Base-by-base conservation (phyloP, 1,140 invertebrate species). In the Heliothis virescens region DNA sequence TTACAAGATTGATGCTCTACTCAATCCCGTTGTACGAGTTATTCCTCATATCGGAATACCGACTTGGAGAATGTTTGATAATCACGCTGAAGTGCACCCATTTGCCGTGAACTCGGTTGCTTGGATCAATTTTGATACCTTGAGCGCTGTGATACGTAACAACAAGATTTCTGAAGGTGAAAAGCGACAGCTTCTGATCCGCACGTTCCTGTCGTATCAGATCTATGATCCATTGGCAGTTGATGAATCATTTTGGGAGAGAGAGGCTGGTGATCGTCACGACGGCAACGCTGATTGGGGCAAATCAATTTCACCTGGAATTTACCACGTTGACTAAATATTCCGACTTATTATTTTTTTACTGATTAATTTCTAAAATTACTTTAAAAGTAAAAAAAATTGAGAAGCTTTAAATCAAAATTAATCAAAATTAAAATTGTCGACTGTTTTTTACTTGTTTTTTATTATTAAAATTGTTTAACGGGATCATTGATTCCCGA, bases 31-130 rank as follows among this genome's bases (percentile, higher is more conserved):
- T 2, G n/a, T 50, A 0, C 63, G 63, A 1, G 47, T 67, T 1
- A 67, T 67, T 5, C 63, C 63, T 12, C 63, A 67, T 21, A 67
- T 67, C 16, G 63, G 63, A 3, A 67, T 67, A 18, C 63, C 63
- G 7, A 67, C 63, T 50, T 67, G 63, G 63, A 48, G 63, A 1
- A 67, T 67, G 63, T 67, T 67, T n/a, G 63, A 67, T 3, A 50
- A 18, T n/a, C 1, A 2, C 1, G 9, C 47, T 5, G 47, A 67
- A 13, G 3, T 48, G 9, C 47, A 48, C 4, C 10, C 63, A 12
- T 67, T 67, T 67, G 18, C 63, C 21, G 47, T 67, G 0, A 67
- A 67, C 2, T 67, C 63, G 13, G 47, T 67, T 29, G 63, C 47
- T 18, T 67, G 63, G 63, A 15, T 5, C 9, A 50, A 50, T 18